Evolutionary conservation across 2,797 vertebrate genomes (phyloP).

Genomic region (Caiman crocodilus): DNA sequence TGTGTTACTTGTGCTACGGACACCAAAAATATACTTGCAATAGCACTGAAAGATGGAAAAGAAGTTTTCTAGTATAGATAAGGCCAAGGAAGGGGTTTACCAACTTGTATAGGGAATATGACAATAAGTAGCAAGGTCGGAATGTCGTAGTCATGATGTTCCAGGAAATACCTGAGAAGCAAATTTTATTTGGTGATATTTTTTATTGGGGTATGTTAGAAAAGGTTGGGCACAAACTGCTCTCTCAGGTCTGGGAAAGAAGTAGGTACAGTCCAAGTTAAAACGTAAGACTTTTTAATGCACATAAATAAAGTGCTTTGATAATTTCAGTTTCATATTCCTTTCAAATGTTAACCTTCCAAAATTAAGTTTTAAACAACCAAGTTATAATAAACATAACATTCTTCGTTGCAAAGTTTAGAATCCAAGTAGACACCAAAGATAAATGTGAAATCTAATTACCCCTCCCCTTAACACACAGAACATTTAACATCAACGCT

Average conservation of each 20-base stretch:
- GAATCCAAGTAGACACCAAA: slow-evolving; percentile 15
- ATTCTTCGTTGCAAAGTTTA: neutral
- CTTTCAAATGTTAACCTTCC: neutral
- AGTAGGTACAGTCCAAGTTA: too few species aligned
- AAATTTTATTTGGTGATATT: too few species aligned
- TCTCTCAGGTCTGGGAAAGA: too few species aligned
- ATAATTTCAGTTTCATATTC: neutral
- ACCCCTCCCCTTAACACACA: slow-evolving; percentile 23
- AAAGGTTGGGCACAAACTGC: too few species aligned
- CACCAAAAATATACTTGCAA: neutral
- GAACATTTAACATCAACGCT: slow-evolving; percentile 50
- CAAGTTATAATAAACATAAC: neutral
- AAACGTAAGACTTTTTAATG: too few species aligned
- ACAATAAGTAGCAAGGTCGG: neutral
- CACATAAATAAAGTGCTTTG: neutral
- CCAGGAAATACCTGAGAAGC: too few species aligned
- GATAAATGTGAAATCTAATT: slow-evolving; percentile 12
- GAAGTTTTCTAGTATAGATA: slow-evolving; percentile 34
- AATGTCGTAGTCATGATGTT: too few species aligned
- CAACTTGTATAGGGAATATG: fast-evolving
- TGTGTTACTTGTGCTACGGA: neutral
- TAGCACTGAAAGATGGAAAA: slow-evolving; percentile 25
- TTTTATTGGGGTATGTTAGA: too few species aligned
- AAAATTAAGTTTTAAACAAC: neutral
- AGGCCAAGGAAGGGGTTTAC: neutral